Conservation (phyloP, 2,113 vertebrate species). For the Crypturellus undulatus region DNA sequence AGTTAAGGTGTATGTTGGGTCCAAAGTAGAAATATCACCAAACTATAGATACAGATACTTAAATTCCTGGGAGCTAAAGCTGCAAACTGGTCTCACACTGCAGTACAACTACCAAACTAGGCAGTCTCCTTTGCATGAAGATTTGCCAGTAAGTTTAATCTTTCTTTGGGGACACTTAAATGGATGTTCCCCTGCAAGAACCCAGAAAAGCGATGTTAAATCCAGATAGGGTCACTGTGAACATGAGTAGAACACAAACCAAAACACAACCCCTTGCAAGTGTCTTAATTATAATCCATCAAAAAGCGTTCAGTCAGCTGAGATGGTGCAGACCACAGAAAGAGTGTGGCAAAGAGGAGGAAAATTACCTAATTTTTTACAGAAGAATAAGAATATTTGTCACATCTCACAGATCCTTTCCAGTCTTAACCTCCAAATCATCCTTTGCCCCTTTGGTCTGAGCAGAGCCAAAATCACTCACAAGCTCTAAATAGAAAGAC, state of each 20-base stretch:
- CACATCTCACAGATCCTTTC: not conserved
- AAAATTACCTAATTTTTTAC: not conserved
- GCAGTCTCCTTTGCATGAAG: not conserved
- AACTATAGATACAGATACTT: not conserved
- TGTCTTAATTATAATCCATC: not conserved
- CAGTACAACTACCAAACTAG: slow-evolving; percentile 21
- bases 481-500: not conserved
- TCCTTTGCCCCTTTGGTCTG: not conserved
- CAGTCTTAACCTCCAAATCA: not conserved
- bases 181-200: slow-evolving; percentile 4
- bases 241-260: not conserved
- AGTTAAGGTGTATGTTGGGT: not conserved
- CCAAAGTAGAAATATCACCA: not conserved
- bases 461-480: not conserved
- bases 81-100: not conserved
- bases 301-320: not conserved
- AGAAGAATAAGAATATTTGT: not conserved
- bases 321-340: not conserved
- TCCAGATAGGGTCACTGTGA: slow-evolving; percentile 9
- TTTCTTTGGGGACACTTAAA: slow-evolving; percentile 14
- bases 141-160: slow-evolving; percentile 29
- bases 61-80: not conserved
- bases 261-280: not conserved
- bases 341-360: accelerated
- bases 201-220: slow-evolving; percentile 22